Evolutionary conservation across 2,888 invertebrate genomes (phyloP).

Genomic region (Prosapia bicincta): DNA sequence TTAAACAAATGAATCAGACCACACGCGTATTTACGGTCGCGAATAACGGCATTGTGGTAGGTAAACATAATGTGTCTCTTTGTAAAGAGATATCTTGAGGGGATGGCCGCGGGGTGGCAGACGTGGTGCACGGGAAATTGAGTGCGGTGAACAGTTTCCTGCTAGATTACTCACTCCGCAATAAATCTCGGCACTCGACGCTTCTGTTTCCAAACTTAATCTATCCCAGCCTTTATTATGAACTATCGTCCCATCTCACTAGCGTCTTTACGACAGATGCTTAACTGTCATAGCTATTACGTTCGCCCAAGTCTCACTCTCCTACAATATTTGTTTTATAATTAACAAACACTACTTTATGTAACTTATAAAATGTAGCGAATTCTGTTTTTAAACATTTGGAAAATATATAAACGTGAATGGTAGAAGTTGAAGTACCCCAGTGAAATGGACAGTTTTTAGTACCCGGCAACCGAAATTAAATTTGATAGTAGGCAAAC

Average conservation of each 20-base stretch:
- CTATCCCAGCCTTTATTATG: background rate
- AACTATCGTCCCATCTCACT: background rate
- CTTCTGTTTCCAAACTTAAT: background rate
- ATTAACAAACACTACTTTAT: no score
- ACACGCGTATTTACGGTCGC: no score
- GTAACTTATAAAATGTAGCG: no score
- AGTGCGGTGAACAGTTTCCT: slow-evolving; percentile 32
- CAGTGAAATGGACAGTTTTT: no score
- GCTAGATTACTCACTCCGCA: slow-evolving; percentile 19
- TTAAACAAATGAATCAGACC: no score
- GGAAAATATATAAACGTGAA: no score
- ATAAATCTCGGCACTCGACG: background rate
- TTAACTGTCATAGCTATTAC: background rate
- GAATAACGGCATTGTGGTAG: background rate
- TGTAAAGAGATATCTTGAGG: background rate
- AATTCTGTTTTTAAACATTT: no score
- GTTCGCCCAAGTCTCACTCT: no score
- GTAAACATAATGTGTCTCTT: background rate
- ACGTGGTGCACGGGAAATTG: slow-evolving; percentile 31
- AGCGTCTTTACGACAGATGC: background rate
- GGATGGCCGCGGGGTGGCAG: background rate
- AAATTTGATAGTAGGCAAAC: no score
- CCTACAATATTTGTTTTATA: no score
- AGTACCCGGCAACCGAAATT: no score
- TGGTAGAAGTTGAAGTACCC: no score